Conservation (phyloP, 2,113 vertebrate genomes). For the Oryzias celebensis region DNA sequence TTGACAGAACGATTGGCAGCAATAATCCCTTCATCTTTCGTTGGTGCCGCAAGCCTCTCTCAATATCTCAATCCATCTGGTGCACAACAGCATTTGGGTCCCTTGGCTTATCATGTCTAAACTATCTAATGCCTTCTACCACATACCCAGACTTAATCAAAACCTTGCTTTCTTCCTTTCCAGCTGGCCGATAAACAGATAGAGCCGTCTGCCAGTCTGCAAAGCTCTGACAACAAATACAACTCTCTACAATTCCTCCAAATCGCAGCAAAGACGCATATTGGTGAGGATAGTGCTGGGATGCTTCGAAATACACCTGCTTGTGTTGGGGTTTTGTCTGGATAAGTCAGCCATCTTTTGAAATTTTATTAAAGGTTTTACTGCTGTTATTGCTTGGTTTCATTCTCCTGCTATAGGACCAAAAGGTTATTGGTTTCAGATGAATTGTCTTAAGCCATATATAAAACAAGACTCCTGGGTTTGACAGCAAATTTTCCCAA, state of each 20-base stretch:
- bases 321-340: constrained; percentile 2
- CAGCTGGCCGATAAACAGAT: constrained; percentile 48
- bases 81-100: constrained; percentile 43
- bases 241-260: constrained; percentile 33
- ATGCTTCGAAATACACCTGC: constrained; percentile 2
- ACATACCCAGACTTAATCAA: constrained; percentile 51
- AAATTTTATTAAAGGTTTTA: constrained; percentile 5
- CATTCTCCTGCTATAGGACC: not conserved
- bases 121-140: constrained; percentile 46
- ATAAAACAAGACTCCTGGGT: not conserved
- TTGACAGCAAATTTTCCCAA: not conserved
- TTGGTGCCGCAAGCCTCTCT: constrained; percentile 39
- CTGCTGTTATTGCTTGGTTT: not conserved
- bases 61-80: constrained; percentile 65
- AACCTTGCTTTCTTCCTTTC: constrained; percentile 49
- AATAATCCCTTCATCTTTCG: constrained; percentile 61
- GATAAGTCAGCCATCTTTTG: not conserved
- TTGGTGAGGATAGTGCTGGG: constrained; percentile 1
- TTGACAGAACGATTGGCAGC: constrained; percentile 54
- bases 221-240: constrained; percentile 38
- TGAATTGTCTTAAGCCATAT: too few relatives aligned
- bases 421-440: not conserved
- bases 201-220: constrained; percentile 28
- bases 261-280: constrained; percentile 20
- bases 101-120: constrained; percentile 55